Conservation (phyloP, 2,888 invertebrate genomes). For the Chorisops tibialis region DNA sequence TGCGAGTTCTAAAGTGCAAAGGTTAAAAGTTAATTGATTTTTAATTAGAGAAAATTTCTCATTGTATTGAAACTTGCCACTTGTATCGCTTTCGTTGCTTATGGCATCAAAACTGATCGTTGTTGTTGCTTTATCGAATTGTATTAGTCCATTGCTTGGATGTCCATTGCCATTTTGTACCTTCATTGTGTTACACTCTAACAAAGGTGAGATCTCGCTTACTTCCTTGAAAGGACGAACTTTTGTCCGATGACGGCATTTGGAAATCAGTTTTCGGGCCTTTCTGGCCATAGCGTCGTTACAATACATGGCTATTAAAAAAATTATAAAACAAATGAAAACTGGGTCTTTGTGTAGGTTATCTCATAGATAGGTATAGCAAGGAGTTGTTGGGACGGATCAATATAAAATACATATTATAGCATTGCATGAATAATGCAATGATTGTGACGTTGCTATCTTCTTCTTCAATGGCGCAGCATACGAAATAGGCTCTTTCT, state of each 20-base stretch:
- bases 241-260: constrained; percentile 58
- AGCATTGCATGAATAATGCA: too few species aligned
- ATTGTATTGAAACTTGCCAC: not conserved
- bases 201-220: constrained; percentile 51
- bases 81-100: constrained; percentile 11
- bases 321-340: too few species aligned
- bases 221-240: constrained; percentile 49
- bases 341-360: too few species aligned
- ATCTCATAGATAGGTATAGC: too few species aligned
- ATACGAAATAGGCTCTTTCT: too few species aligned
- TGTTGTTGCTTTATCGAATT: not conserved
- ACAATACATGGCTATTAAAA: constrained; percentile 63
- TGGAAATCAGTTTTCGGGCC: constrained; percentile 54
- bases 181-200: constrained; percentile 36
- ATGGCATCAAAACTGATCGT: constrained; percentile 16
- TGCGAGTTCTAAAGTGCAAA: constrained; percentile 39
- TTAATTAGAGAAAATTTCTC: not conserved
- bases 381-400: too few species aligned
- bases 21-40: not conserved
- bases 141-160: not conserved
- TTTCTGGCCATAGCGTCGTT: constrained; percentile 58
- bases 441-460: too few species aligned
- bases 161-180: not conserved
- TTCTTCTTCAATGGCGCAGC: too few species aligned
- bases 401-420: too few species aligned